A percentile compares a stretch with the other conserved stretches of the same genome.
Evolutionary conservation across 2,888 invertebrate species (phyloP).

Genomic region (Hololepta plana): DNA sequence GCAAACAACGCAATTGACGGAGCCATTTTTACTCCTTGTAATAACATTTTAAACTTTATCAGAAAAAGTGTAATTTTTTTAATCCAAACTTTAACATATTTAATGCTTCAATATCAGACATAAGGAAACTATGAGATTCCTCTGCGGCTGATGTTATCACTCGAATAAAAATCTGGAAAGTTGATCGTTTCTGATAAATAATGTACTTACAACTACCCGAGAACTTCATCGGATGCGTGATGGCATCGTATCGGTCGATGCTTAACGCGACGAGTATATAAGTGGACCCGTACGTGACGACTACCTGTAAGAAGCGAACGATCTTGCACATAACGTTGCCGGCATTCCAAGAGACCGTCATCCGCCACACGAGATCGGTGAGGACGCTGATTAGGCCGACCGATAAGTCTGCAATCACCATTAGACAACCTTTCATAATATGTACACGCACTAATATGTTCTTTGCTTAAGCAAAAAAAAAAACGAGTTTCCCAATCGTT

Average conservation of each 20-base stretch:
- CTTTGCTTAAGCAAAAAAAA: too few relatives aligned
- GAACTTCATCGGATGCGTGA: constrained; percentile 88
- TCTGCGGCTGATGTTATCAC: too few relatives aligned
- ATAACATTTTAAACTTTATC: too few relatives aligned
- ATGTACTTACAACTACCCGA: constrained; percentile 75
- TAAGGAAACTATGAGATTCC: too few relatives aligned
- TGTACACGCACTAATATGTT: constrained; percentile 1
- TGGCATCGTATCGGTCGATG: constrained; percentile 81
- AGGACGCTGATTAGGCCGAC: constrained; percentile 77
- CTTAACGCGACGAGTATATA: constrained; percentile 80
- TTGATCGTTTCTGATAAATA: too few relatives aligned
- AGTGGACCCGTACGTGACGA: constrained; percentile 79
- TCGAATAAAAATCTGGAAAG: too few relatives aligned
- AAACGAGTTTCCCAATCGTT: too few relatives aligned
- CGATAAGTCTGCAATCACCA: constrained; percentile 64
- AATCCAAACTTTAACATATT: too few relatives aligned
- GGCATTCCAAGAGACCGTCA: constrained; percentile 72
- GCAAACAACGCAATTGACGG: too few relatives aligned
- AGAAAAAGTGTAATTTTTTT: too few relatives aligned
- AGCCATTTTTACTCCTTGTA: too few relatives aligned
- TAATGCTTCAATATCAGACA: too few relatives aligned
- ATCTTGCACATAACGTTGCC: constrained; percentile 74
- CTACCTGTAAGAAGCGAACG: constrained; percentile 62
- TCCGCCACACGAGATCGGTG: constrained; percentile 73
- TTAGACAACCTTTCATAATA: constrained; percentile 1